phyloP scores from a whole-genome alignment of 2,888 invertebrate species.

The Hyalella azteca region DNA sequence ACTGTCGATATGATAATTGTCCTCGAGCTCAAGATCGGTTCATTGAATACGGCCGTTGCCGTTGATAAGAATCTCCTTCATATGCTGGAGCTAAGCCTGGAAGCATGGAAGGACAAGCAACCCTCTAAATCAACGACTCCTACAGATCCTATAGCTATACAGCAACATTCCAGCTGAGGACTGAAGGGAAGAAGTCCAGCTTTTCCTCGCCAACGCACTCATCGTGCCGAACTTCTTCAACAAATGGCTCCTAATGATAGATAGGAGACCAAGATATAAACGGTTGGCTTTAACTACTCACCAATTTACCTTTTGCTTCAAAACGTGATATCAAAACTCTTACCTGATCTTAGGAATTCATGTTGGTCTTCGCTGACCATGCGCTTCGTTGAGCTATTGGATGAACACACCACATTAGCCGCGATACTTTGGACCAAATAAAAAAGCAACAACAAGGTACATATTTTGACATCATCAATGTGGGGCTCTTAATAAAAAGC shows the following conservation, averaged over 20 bases:
- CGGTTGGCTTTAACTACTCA: slow-evolving; percentile 37
- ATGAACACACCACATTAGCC: not conserved
- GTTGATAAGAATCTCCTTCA: not conserved
- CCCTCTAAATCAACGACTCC: not conserved
- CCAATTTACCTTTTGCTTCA: slow-evolving; percentile 37
- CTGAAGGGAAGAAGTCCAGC: not conserved
- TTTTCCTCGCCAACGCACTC: slow-evolving; percentile 14
- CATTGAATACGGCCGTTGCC: slow-evolving; percentile 16
- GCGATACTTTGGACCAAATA: not conserved
- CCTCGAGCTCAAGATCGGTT: too few species aligned
- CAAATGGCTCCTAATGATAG: slow-evolving; percentile 36
- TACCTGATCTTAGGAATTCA: slow-evolving; percentile 35
- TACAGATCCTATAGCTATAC: not conserved
- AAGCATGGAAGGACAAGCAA: slow-evolving; percentile 7
- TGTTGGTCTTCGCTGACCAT: not conserved
- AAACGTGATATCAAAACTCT: slow-evolving; percentile 36
- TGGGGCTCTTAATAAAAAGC: slow-evolving; percentile 19
- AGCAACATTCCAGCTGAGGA: not conserved
- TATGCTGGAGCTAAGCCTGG: not conserved
- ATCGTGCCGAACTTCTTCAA: slow-evolving; percentile 31
- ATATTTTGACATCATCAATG: slow-evolving; percentile 19
- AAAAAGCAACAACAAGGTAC: not conserved
- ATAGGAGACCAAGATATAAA: slow-evolving; percentile 37
- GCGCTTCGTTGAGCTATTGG: not conserved
- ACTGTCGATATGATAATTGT: too few species aligned